phyloP scores from a whole-genome alignment of 2,888 invertebrate genomes.

The Trachelus troglodyta region DNA sequence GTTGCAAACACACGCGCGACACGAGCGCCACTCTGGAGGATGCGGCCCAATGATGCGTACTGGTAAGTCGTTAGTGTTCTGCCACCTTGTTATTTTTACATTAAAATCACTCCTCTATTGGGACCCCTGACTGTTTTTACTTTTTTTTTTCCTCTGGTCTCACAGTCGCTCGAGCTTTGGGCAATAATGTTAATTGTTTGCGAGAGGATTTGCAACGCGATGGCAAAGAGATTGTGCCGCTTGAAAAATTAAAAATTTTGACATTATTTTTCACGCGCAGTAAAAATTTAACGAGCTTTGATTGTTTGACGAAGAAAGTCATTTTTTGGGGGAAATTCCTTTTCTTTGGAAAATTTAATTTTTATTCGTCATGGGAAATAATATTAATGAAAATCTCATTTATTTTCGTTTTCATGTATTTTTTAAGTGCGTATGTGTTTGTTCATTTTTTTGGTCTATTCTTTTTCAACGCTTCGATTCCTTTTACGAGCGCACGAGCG shows the following conservation, averaged over 20 bases:
- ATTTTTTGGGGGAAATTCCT: too few relatives aligned
- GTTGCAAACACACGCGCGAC: constrained; percentile 41
- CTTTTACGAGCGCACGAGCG: constrained; percentile 5
- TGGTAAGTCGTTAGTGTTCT: constrained; percentile 53
- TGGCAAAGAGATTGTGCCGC: background rate
- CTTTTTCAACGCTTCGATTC: background rate
- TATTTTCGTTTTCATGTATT: background rate
- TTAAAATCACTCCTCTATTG: constrained; percentile 48
- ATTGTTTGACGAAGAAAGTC: background rate
- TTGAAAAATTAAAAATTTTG: background rate
- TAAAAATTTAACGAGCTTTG: background rate
- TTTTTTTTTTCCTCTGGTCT: constrained; percentile 13
- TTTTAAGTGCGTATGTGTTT: background rate
- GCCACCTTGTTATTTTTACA: constrained; percentile 57
- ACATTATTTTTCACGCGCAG: too few relatives aligned
- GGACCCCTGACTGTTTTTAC: background rate
- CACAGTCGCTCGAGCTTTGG: constrained; percentile 25
- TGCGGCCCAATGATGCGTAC: constrained; percentile 51
- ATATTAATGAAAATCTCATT: background rate
- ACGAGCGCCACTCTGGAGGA: constrained; percentile 41
- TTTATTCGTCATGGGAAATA: background rate
- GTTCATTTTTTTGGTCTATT: background rate
- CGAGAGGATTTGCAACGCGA: constrained; percentile 15
- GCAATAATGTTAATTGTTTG: constrained; percentile 40
- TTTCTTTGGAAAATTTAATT: background rate